phyloP scores from a whole-genome alignment of 1,140 invertebrate genomes.

The Tribolium castaneum region DNA sequence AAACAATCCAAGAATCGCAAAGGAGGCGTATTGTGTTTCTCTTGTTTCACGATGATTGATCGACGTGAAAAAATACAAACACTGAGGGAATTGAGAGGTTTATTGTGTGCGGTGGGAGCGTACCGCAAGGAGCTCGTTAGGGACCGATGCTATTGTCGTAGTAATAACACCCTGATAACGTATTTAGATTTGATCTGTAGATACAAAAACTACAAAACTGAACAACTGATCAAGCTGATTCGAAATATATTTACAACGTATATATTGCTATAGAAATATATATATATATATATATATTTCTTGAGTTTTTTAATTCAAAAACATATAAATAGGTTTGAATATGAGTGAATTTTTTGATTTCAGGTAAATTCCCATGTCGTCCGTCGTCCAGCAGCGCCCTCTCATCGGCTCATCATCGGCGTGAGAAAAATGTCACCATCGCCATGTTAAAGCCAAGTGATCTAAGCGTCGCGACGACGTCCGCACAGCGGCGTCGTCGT shows the following conservation, averaged over 20 bases:
- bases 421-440: not conserved
- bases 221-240: too few species aligned
- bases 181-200: too few species aligned
- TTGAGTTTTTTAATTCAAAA: too few species aligned
- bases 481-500: not conserved
- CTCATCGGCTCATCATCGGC: not conserved
- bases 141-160: not conserved
- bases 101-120: not conserved
- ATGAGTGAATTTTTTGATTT: not conserved
- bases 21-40: not conserved
- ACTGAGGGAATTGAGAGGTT: not conserved
- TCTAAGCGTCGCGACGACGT: not conserved
- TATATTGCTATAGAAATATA: too few species aligned
- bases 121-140: not conserved
- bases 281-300: too few species aligned
- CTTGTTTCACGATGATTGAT: not conserved
- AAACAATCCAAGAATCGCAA: not conserved
- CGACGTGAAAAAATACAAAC: not conserved
- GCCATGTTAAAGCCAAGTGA: conserved; percentile 29
- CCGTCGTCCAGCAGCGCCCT: not conserved
- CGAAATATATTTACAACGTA: too few species aligned
- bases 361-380: not conserved
- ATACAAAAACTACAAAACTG: too few species aligned
- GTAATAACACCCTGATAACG: too few species aligned
- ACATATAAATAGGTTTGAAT: too few species aligned